These are phyloP conservation scores for Delichon dasypus DNA, from an alignment of 2,797 vertebrate genomes.

Conservation along the genomic window DNA sequence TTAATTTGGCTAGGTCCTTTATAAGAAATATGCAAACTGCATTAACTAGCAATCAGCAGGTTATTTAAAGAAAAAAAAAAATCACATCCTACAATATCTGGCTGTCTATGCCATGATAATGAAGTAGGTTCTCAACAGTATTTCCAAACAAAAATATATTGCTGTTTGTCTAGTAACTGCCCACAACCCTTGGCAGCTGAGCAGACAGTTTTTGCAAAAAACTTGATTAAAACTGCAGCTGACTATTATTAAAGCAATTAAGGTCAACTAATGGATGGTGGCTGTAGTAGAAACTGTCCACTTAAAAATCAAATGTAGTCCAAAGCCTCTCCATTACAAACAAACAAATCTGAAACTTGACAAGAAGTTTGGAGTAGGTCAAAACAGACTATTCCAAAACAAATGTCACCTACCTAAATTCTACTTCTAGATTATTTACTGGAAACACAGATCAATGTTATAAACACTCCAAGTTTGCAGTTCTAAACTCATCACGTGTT, in stretches of 20 bases:
- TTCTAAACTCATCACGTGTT: background rate
- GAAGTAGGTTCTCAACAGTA: background rate
- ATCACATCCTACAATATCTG: background rate
- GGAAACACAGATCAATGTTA: background rate
- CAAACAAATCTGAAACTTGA: background rate
- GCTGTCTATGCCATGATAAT: background rate
- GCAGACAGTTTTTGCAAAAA: background rate
- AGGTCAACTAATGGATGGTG: background rate
- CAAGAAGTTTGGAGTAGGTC: background rate
- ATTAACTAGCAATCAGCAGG: background rate
- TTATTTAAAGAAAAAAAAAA: background rate
- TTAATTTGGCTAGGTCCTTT: background rate
- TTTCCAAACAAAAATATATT: background rate
- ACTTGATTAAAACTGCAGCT: constrained; percentile 11
- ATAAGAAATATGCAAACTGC: background rate
- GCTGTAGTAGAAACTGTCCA: background rate
- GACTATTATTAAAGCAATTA: background rate
- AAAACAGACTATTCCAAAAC: background rate
- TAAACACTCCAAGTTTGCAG: background rate
- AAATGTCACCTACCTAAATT: background rate
- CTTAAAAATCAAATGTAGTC: background rate
- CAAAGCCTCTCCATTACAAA: background rate
- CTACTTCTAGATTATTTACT: background rate
- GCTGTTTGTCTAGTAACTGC: background rate
- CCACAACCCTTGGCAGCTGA: background rate